Evolutionary conservation across 2,888 invertebrate genomes (phyloP).

Genomic region (Drosophila nigricruria): DNA sequence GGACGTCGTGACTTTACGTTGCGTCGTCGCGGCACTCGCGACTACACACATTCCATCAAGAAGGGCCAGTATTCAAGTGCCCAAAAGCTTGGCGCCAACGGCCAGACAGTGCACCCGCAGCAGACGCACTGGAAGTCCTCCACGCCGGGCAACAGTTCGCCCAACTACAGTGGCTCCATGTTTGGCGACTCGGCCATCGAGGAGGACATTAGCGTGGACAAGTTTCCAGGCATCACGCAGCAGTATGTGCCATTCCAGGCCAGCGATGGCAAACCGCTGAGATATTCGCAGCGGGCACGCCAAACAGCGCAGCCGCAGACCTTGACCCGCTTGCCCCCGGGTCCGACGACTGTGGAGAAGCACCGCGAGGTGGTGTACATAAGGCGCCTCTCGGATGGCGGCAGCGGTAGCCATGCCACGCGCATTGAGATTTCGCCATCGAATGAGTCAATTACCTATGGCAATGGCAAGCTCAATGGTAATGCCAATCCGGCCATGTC

Average conservation of each 20-base stretch:
- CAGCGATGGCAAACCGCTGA: constrained; percentile 74
- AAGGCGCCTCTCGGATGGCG: constrained; percentile 82
- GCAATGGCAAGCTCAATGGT: constrained; percentile 59
- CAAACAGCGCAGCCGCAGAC: constrained; percentile 65
- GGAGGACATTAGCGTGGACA: constrained; percentile 85
- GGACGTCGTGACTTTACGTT: constrained; percentile 85
- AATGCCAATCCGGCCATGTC: constrained; percentile 49
- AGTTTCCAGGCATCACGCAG: constrained; percentile 83
- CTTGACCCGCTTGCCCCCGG: constrained; percentile 31
- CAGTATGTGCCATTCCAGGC: constrained; percentile 83
- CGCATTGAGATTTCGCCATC: constrained; percentile 85
- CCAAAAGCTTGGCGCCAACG: constrained; percentile 70
- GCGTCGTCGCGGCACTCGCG: constrained; percentile 84
- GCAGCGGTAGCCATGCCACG: constrained; percentile 81
- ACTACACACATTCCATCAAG: constrained; percentile 85
- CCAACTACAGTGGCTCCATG: constrained; percentile 85
- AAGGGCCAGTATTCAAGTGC: constrained; percentile 84
- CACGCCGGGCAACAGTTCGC: constrained; percentile 85
- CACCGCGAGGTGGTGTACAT: constrained; percentile 85
- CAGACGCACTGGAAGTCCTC: constrained; percentile 84
- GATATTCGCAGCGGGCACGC: constrained; percentile 80
- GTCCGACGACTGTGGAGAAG: constrained; percentile 66
- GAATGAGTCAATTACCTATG: constrained; percentile 83
- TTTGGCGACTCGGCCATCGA: constrained; percentile 86
- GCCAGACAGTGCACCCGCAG: constrained; percentile 54